Base-by-base conservation (phyloP, 2,113 vertebrate species). In the Holacanthus passer region DNA sequence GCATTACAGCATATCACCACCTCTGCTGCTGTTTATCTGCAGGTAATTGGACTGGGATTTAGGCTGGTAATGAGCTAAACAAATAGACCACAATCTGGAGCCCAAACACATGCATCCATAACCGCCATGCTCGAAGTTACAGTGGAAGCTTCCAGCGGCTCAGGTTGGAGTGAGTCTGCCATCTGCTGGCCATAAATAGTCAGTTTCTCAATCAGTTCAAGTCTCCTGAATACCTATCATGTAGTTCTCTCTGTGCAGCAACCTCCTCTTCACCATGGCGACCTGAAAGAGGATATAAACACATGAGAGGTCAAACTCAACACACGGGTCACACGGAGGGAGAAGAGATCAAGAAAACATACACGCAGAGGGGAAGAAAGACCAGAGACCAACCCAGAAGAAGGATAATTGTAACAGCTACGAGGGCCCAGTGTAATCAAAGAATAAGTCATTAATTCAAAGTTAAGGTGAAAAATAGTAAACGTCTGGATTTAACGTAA, bases 11-110 rank as follows among this genome's bases (percentile, higher is more conserved):
- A n/a, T 39, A 68, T 58, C 80, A 29, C 60, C 63, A 80, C 79
- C 85, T 81, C 82, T 82, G 79, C 83, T 83, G 69, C 73, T 72
- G 81, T 87, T 90, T 69, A 59, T 80, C 79, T 22, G 3, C 82
- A 78, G 77, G 83, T 88, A 78, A 88, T 79, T 78, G 83, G 70
- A 85, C 58, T 65, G 73, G 78, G 87, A 82, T 74, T 71, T 31
- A 32, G 81, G 53, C 59, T 66, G 56, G 56, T 87, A 73, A 88
- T 80, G 76, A 86, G 59, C 72, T 84, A 66, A 87, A 85, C 79
- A 79, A 87, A 83, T 41, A 79, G 41, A 81, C 24, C 29, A 64
- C 73, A 76, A 60, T 80, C 83, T 82, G 70, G 62, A 77, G 17
- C 76, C 73, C 55, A 37, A 73, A 77, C 48, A 65, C 43, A 72